phyloP scores from a whole-genome alignment of 2,113 vertebrate genomes.

The Phycodurus eques region DNA sequence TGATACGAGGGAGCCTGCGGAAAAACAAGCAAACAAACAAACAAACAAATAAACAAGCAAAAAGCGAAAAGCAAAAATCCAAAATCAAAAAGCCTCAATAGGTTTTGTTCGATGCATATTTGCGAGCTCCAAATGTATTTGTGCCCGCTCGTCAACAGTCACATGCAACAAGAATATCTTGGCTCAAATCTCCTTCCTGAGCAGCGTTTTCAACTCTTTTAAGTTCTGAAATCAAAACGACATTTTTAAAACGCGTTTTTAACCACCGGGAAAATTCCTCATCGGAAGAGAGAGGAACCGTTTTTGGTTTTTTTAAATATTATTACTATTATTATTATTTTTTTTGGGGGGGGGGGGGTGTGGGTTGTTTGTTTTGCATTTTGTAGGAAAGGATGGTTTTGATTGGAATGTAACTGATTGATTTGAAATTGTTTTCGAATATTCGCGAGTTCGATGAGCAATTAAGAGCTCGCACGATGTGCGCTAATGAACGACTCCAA shows the following conservation, averaged over 20 bases:
- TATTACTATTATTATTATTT: too few relatives aligned
- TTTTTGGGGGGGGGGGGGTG: too few relatives aligned
- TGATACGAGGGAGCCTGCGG: not conserved
- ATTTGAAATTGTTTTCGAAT: not conserved
- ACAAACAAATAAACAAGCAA: too few relatives aligned
- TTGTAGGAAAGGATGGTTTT: not conserved
- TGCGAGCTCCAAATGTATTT: not conserved
- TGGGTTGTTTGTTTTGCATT: not conserved
- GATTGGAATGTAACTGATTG: not conserved
- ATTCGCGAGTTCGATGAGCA: not conserved
- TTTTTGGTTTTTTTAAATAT: not conserved
- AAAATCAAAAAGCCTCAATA: not conserved
- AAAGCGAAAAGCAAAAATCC: too few relatives aligned
- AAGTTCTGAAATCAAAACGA: not conserved
- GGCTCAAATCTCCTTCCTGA: not conserved
- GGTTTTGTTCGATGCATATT: not conserved
- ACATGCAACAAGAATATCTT: not conserved
- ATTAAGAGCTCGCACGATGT: not conserved
- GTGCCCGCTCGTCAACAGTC: too few relatives aligned
- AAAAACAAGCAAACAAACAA: too few relatives aligned
- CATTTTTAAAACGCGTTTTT: too few relatives aligned
- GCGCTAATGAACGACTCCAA: not conserved
- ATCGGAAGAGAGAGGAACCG: not conserved
- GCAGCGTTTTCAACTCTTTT: not conserved
- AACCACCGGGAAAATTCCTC: too few relatives aligned